Evolutionary conservation across 1,140 invertebrate genomes (phyloP).

Genomic region (Scaptomyza graminum): DNA sequence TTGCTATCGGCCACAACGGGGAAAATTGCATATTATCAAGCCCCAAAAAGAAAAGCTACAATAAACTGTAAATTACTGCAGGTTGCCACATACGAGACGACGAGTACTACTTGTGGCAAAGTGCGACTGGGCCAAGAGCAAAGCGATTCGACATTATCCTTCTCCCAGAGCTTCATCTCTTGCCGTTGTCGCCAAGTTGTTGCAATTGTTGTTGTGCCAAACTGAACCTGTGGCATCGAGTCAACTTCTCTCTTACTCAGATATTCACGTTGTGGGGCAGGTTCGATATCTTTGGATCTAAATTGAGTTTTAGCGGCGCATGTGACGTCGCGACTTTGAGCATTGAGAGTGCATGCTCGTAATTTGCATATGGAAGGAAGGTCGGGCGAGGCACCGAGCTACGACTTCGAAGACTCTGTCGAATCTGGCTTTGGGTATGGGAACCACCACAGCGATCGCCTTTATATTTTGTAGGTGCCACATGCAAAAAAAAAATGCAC

Average conservation of each 20-base stretch:
- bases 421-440: slow-evolving; percentile 32
- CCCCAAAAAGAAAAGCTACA: slow-evolving; percentile 21
- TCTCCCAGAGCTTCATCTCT: neutral
- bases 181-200: slow-evolving; percentile 10
- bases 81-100: slow-evolving; percentile 19
- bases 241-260: slow-evolving; percentile 24
- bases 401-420: neutral
- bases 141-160: slow-evolving; percentile 24
- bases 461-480: slow-evolving; percentile 51
- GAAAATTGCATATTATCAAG: slow-evolving; percentile 50
- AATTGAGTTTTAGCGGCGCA: slow-evolving; percentile 82
- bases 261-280: slow-evolving; percentile 44
- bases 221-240: slow-evolving; percentile 49
- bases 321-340: slow-evolving; percentile 55
- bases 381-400: slow-evolving; percentile 39
- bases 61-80: slow-evolving; percentile 43
- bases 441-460: slow-evolving; percentile 69
- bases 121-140: slow-evolving; percentile 17
- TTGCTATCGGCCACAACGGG: slow-evolving; percentile 10
- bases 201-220: slow-evolving; percentile 25
- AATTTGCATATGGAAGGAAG: slow-evolving; percentile 79
- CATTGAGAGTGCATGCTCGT: slow-evolving; percentile 47
- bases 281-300: slow-evolving; percentile 72
- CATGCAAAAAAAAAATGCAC: slow-evolving; percentile 29
- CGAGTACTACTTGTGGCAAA: neutral